phyloP scores from a whole-genome alignment of 2,797 vertebrate species.

The Typhlichthys subterraneus region DNA sequence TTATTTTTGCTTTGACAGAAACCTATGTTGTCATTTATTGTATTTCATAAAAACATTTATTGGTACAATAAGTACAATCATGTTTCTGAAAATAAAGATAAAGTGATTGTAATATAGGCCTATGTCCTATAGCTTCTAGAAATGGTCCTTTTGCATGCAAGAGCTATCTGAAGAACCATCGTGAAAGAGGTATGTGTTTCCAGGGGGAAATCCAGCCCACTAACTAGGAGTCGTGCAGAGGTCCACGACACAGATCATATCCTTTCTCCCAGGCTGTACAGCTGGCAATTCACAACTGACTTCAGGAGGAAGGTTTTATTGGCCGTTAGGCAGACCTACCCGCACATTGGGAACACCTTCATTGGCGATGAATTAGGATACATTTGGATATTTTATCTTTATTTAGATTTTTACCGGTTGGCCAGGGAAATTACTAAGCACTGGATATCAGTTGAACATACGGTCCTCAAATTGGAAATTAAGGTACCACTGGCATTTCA shows the following conservation, averaged over 20 bases:
- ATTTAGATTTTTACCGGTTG: background rate
- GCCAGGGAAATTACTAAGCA: too few species aligned
- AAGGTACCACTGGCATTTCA: too few species aligned
- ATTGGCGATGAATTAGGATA: constrained; percentile 28
- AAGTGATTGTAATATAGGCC: too few species aligned
- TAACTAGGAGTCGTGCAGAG: constrained; percentile 32
- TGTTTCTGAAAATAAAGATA: too few species aligned
- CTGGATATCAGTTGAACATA: too few species aligned
- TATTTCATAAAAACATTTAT: too few species aligned
- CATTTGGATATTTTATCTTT: constrained; percentile 14
- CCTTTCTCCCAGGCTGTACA: constrained; percentile 57
- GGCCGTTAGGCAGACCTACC: constrained; percentile 33
- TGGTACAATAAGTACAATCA: too few species aligned
- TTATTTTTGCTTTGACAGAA: too few species aligned
- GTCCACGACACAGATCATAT: constrained; percentile 50
- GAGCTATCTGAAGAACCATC: constrained; percentile 40
- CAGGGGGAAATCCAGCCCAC: constrained; percentile 67
- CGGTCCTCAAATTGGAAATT: too few species aligned
- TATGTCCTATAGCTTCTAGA: background rate
- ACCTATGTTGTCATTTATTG: too few species aligned
- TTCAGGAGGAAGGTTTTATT: constrained; percentile 40
- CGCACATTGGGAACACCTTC: constrained; percentile 26
- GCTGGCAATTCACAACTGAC: constrained; percentile 66
- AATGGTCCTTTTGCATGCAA: constrained; percentile 26
- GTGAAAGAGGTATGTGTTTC: constrained; percentile 77